A percentile compares a stretch with the other conserved stretches of the same genome.
These are phyloP conservation scores for Drosophila lacertosa DNA, from an alignment of 1,140 invertebrate species.

Conservation along the genomic window DNA sequence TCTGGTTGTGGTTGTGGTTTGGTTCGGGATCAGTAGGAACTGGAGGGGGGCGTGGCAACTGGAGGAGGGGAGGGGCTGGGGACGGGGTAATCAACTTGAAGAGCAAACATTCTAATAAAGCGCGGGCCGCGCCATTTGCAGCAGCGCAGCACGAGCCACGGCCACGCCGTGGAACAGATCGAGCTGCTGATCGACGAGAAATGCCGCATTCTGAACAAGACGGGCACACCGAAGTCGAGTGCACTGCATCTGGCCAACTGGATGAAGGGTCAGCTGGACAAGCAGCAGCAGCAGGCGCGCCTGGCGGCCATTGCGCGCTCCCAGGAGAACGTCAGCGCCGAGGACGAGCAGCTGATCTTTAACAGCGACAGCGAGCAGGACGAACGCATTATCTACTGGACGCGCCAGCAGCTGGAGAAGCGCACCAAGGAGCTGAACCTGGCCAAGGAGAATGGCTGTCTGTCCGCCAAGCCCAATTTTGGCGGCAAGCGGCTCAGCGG, in stretches of 20 bases:
- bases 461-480: constrained; percentile 81
- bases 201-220: constrained; percentile 86
- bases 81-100: background rate
- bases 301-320: constrained; percentile 71
- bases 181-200: constrained; percentile 86
- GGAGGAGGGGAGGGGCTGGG: background rate
- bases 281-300: constrained; percentile 78
- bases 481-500: constrained; percentile 71
- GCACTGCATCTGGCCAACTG: constrained; percentile 88
- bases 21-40: background rate
- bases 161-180: constrained; percentile 82
- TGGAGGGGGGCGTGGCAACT: background rate
- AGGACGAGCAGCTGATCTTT: constrained; percentile 76
- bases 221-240: constrained; percentile 85
- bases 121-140: constrained; percentile 24
- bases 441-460: constrained; percentile 76
- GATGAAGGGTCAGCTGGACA: constrained; percentile 87
- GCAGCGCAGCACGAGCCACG: constrained; percentile 28
- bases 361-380: constrained; percentile 85
- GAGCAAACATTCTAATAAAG: constrained; percentile 18
- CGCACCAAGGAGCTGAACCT: constrained; percentile 88
- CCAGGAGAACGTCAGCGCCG: constrained; percentile 68
- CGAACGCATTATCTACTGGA: constrained; percentile 88
- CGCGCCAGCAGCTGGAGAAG: constrained; percentile 87
- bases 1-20: constrained; percentile 16